Conservation (phyloP, 2,113 vertebrate genomes). For the human region DNA sequence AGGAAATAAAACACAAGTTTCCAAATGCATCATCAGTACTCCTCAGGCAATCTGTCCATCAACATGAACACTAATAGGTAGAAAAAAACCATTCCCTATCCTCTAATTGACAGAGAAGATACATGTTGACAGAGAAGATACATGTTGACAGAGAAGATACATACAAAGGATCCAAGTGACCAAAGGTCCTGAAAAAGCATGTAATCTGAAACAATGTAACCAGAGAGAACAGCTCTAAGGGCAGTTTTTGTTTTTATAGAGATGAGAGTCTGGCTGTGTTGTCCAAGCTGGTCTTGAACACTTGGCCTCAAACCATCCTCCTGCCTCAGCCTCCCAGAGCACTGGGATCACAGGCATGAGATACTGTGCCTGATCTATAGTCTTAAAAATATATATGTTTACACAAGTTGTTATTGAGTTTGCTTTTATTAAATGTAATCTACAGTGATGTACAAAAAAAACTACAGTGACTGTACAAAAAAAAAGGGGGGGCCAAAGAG, state of each 20-base stretch:
- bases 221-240: background rate
- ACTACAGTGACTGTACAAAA: too few species aligned
- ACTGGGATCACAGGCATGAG: too few species aligned
- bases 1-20: constrained; percentile 66
- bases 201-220: background rate
- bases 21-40: background rate
- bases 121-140: background rate
- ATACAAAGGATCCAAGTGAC: background rate
- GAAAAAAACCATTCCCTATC: background rate
- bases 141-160: background rate
- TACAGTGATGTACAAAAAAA: too few species aligned
- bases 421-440: too few species aligned
- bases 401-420: too few species aligned
- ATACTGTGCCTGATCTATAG: too few species aligned
- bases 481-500: background rate
- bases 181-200: background rate
- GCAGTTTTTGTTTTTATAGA: too few species aligned
- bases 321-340: too few species aligned
- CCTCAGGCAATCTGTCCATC: background rate
- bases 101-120: background rate
- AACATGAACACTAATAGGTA: background rate
- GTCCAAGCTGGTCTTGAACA: too few species aligned
- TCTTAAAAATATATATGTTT: too few species aligned
- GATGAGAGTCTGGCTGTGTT: too few species aligned
- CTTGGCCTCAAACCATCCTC: too few species aligned